phyloP scores from a whole-genome alignment of 2,888 invertebrate genomes.

The Patella ulyssiponensis region DNA sequence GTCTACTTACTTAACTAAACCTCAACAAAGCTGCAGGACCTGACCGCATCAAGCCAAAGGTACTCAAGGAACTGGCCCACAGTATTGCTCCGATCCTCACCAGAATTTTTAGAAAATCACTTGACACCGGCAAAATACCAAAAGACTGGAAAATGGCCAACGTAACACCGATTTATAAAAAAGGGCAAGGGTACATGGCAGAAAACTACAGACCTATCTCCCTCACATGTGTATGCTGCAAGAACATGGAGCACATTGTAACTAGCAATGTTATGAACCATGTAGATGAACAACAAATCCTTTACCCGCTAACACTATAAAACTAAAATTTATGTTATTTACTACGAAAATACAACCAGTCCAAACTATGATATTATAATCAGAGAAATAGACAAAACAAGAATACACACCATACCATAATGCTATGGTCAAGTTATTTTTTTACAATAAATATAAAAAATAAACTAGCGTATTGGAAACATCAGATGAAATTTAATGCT shows the following conservation, averaged over 20 bases:
- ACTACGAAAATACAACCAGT: too few species aligned
- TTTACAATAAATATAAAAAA: too few species aligned
- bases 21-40: constrained; percentile 32
- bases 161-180: constrained; percentile 21
- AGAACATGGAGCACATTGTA: constrained; percentile 30
- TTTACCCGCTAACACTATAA: too few species aligned
- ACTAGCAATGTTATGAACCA: not conserved
- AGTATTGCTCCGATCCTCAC: constrained; percentile 26
- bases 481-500: too few species aligned
- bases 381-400: too few species aligned
- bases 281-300: too few species aligned
- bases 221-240: constrained; percentile 28
- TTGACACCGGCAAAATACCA: constrained; percentile 22
- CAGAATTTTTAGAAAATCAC: constrained; percentile 24
- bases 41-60: constrained; percentile 27
- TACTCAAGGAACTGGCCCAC: constrained; percentile 28
- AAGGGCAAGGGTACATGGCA: constrained; percentile 13
- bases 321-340: too few species aligned
- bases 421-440: too few species aligned
- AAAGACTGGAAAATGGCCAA: constrained; percentile 29
- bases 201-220: constrained; percentile 33
- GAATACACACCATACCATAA: too few species aligned
- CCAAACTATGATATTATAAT: too few species aligned
- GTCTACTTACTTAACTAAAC: constrained; percentile 27
- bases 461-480: too few species aligned